Conservation (phyloP, 1,140 invertebrate genomes). For the Drosophila kohkoa region DNA sequence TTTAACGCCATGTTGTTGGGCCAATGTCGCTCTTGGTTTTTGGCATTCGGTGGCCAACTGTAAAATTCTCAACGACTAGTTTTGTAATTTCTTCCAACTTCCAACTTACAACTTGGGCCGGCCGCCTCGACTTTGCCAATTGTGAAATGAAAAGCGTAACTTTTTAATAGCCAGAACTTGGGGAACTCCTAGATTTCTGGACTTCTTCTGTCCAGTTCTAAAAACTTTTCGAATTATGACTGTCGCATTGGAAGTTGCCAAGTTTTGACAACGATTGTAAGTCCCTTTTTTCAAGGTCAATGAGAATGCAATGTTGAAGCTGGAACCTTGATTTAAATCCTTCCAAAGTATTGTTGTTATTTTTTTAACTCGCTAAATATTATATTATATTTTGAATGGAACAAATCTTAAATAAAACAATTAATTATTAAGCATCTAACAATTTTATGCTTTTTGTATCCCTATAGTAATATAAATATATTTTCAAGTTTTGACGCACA, state of each 20-base stretch:
- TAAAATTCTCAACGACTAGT: conserved; percentile 63
- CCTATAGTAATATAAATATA: too few relatives aligned
- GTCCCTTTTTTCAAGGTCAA: conserved; percentile 27
- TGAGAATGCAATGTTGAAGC: background rate
- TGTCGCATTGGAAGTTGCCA: conserved; percentile 46
- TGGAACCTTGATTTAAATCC: background rate
- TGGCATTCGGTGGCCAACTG: conserved; percentile 49
- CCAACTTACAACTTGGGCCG: conserved; percentile 43
- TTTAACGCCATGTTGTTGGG: conserved; percentile 33
- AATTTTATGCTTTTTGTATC: too few relatives aligned
- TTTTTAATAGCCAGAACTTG: conserved; percentile 75
- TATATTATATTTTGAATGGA: too few relatives aligned
- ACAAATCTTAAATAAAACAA: too few relatives aligned
- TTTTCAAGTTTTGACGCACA: too few relatives aligned
- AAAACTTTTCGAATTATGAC: conserved; percentile 68
- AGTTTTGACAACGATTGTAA: conserved; percentile 33
- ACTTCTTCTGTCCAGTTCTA: conserved; percentile 35
- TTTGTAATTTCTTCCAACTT: conserved; percentile 67
- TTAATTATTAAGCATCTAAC: too few relatives aligned
- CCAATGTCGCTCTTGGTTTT: conserved; percentile 36
- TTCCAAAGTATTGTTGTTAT: background rate
- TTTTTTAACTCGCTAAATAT: too few relatives aligned
- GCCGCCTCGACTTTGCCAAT: conserved; percentile 45
- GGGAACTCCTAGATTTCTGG: conserved; percentile 44
- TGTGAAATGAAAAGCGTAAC: conserved; percentile 74